These are phyloP conservation scores for Gymnogyps californianus DNA, from an alignment of 2,113 vertebrate genomes.

Conservation along the genomic window DNA sequence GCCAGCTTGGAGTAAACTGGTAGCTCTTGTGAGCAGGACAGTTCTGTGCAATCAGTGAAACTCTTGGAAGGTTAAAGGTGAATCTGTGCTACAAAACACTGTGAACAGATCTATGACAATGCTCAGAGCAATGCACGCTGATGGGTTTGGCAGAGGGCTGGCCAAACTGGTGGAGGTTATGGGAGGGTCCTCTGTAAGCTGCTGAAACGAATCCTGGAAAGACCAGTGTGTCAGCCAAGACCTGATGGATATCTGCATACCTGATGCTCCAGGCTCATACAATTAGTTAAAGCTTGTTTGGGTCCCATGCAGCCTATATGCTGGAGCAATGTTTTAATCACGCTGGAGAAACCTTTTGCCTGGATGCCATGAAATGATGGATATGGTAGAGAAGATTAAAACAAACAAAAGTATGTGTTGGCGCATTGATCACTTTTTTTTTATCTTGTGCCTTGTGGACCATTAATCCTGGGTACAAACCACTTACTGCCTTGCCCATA, in stretches of 20 bases:
- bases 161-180: background rate
- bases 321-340: background rate
- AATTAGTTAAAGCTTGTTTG: background rate
- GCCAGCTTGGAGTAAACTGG: background rate
- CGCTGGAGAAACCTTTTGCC: background rate
- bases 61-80: background rate
- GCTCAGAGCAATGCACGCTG: background rate
- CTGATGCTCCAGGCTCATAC: background rate
- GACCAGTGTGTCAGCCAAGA: background rate
- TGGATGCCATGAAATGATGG: background rate
- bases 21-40: background rate
- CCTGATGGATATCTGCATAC: background rate
- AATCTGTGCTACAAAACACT: background rate
- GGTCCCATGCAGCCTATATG: background rate
- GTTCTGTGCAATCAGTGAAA: background rate
- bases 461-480: background rate
- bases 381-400: background rate
- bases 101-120: background rate
- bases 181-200: background rate
- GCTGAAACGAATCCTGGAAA: background rate
- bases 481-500: background rate
- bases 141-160: background rate
- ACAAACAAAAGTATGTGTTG: background rate
- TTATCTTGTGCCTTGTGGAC: background rate
- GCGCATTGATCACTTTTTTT: background rate